These are phyloP conservation scores for Therioaphis trifolii DNA, from an alignment of 2,888 invertebrate species.

Conservation along the genomic window DNA sequence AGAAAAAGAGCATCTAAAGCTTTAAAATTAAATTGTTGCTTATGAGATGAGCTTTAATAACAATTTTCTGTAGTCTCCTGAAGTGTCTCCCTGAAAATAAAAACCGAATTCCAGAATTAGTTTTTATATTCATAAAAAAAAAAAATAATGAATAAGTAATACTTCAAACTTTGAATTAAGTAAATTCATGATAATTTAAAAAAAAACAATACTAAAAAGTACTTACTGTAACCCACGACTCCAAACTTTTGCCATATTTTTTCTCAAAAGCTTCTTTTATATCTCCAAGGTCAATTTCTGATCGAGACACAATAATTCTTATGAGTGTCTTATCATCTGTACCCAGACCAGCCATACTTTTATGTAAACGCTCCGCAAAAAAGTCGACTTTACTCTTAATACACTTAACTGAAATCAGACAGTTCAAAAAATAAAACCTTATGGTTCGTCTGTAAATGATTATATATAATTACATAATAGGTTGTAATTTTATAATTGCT, in stretches of 20 bases:
- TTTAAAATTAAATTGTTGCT: constrained; percentile 56
- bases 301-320: constrained; percentile 89
- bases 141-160: constrained; percentile 63
- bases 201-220: not conserved
- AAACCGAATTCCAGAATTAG: constrained; percentile 65
- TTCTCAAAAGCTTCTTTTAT: constrained; percentile 91
- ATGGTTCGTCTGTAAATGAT: too few relatives aligned
- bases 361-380: constrained; percentile 90
- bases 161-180: too few relatives aligned
- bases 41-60: constrained; percentile 86
- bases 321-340: constrained; percentile 93
- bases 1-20: not conserved
- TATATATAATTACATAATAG: too few relatives aligned
- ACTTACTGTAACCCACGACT: constrained; percentile 87
- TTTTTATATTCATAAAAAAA: constrained; percentile 14
- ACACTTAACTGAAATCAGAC: constrained; percentile 77
- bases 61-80: constrained; percentile 92
- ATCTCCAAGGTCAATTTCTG: constrained; percentile 91
- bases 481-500: too few relatives aligned
- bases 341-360: constrained; percentile 90
- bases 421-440: too few relatives aligned
- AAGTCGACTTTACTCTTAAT: constrained; percentile 90
- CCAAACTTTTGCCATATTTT: constrained; percentile 83
- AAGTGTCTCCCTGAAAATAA: constrained; percentile 85
- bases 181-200: constrained; percentile 61